Evolutionary conservation across 1,140 invertebrate genomes (phyloP).

Genomic region (Pseudomyrmex concolor): DNA sequence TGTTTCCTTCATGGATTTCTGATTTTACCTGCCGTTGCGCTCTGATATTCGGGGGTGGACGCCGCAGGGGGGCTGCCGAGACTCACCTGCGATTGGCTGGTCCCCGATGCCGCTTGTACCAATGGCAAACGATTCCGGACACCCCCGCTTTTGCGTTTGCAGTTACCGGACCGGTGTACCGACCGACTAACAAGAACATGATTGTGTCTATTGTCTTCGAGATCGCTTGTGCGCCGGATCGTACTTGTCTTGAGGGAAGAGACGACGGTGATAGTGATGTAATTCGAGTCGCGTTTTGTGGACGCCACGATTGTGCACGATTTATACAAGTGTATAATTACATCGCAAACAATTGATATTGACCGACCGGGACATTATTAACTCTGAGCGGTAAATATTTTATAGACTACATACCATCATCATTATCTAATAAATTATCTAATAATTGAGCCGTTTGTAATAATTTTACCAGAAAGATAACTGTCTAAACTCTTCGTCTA

Average conservation of each 20-base stretch:
- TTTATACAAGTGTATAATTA: not conserved
- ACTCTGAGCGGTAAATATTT: slow-evolving; percentile 36
- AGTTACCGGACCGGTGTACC: slow-evolving; percentile 71
- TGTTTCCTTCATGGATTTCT: slow-evolving; percentile 67
- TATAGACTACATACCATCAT: not conserved
- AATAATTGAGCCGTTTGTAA: too few species aligned
- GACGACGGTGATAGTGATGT: slow-evolving; percentile 31
- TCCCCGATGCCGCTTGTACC: slow-evolving; percentile 72
- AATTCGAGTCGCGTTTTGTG: not conserved
- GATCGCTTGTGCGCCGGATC: slow-evolving; percentile 77
- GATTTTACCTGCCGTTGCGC: slow-evolving; percentile 80
- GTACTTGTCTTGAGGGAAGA: slow-evolving; percentile 35
- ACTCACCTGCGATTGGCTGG: slow-evolving; percentile 78
- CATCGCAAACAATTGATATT: slow-evolving; percentile 19
- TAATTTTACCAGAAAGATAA: too few species aligned
- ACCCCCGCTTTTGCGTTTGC: slow-evolving; percentile 71
- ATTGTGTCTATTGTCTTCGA: slow-evolving; percentile 80
- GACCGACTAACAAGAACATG: slow-evolving; percentile 78
- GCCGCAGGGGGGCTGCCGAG: slow-evolving; percentile 71
- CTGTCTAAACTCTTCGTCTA: too few species aligned
- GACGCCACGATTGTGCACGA: not conserved
- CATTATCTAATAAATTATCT: not conserved
- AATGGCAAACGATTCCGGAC: slow-evolving; percentile 79
- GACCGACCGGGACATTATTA: not conserved
- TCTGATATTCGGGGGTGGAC: slow-evolving; percentile 77